Conservation (phyloP, 1,140 invertebrate species). For the Heterodera schachtii region DNA sequence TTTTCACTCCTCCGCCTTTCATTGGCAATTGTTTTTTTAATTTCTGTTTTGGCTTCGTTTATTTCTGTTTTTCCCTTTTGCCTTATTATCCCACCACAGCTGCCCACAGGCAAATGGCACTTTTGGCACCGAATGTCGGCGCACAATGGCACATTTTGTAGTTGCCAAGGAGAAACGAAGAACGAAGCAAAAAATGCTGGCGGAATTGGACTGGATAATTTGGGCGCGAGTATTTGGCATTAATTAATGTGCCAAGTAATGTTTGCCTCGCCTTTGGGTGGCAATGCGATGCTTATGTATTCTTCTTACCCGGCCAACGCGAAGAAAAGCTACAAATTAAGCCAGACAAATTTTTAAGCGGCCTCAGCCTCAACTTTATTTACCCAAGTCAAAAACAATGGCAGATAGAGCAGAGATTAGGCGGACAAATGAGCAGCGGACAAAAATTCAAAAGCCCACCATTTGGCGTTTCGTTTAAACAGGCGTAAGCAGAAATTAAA, state of each 20-base stretch:
- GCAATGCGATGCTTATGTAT: not conserved
- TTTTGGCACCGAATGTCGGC: not conserved
- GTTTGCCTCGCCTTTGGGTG: not conserved
- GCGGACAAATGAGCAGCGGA: too few species aligned
- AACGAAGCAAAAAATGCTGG: not conserved
- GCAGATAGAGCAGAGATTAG: not conserved
- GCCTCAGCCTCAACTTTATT: not conserved
- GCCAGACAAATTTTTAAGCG: not conserved
- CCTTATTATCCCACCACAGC: too few species aligned
- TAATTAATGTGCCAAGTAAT: not conserved
- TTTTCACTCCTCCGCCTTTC: not conserved
- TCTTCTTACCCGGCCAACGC: too few species aligned
- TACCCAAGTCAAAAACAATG: not conserved
- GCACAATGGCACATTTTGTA: not conserved
- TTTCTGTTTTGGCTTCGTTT: too few species aligned
- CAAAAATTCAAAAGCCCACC: too few species aligned
- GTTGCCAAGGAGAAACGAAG: not conserved
- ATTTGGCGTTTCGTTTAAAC: not conserved
- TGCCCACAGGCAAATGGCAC: not conserved
- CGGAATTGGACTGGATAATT: not conserved
- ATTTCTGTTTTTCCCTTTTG: too few species aligned
- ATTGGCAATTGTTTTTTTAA: too few species aligned
- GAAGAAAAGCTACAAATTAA: not conserved
- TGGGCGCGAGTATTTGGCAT: not conserved
- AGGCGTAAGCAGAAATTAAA: not conserved